A percentile compares a stretch with the other conserved stretches of the same genome.
Conservation (phyloP, 2,797 vertebrate species). For the Decapterus maruadsi region DNA sequence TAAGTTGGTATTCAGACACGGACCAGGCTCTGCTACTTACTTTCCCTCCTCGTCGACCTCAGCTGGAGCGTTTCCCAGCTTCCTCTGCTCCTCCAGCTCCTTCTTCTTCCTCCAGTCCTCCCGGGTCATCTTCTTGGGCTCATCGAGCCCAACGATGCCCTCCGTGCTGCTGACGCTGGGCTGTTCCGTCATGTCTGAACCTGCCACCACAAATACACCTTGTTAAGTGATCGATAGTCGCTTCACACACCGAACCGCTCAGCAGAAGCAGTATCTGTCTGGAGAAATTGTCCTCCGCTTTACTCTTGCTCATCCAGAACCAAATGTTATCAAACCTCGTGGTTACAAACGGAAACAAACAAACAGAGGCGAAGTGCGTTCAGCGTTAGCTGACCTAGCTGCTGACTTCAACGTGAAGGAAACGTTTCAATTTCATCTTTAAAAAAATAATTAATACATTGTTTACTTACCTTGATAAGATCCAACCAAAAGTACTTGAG, state of each 20-base stretch:
- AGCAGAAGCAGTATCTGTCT: neutral
- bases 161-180: conserved; percentile 58
- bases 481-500: rapidly evolving
- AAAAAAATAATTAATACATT: rapidly evolving
- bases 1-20: neutral
- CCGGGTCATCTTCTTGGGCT: conserved; percentile 98
- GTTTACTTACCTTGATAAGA: conserved; percentile 29
- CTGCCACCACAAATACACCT: conserved; percentile 11
- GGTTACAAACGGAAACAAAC: neutral
- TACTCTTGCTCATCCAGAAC: neutral
- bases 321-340: neutral
- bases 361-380: neutral
- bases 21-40: conserved; percentile 81
- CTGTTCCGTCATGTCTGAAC: conserved; percentile 67
- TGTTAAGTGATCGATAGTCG: neutral
- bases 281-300: rapidly evolving
- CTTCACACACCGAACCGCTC: neutral
- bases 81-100: conserved; percentile 97
- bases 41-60: conserved; percentile 99
- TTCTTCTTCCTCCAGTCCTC: conserved; percentile 99
- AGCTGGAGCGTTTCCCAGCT: conserved; percentile 97
- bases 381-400: neutral
- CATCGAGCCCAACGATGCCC: conserved; percentile 91
- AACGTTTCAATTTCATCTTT: neutral
- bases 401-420: neutral